These are phyloP conservation scores for Knipowitschia caucasica DNA, from an alignment of 2,797 vertebrate species.

Conservation along the genomic window DNA sequence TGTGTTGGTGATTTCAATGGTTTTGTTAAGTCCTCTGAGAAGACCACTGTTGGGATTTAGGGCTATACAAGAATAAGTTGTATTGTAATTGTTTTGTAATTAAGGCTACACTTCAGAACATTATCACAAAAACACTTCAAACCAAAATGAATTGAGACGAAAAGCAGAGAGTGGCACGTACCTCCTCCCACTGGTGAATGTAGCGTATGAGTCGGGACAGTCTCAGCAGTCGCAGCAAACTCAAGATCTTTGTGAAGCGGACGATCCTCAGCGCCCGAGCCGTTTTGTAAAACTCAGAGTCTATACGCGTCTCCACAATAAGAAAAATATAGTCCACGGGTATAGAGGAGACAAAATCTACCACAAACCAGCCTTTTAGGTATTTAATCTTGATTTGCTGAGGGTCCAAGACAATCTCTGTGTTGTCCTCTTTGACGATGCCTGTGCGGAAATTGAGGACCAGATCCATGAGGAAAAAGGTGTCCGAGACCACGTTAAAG, in stretches of 20 bases:
- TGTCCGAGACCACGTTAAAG: conserved; percentile 98
- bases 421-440: conserved; percentile 98
- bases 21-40: no score
- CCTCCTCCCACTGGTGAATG: conserved; percentile 99
- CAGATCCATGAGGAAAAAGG: conserved; percentile 97
- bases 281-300: conserved; percentile 98
- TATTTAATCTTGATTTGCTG: conserved; percentile 97
- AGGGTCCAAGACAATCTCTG: conserved; percentile 95
- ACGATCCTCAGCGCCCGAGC: conserved; percentile 95
- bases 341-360: conserved; percentile 98
- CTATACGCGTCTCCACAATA: conserved; percentile 96
- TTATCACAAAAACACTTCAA: no score
- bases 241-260: conserved; percentile 98
- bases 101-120: no score
- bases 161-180: no score
- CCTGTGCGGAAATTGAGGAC: conserved; percentile 98
- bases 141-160: no score
- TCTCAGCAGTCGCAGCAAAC: conserved; percentile 89
- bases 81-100: no score
- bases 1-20: no score
- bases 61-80: no score
- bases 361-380: conserved; percentile 96
- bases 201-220: conserved; percentile 97
- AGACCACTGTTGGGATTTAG: no score
- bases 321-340: conserved; percentile 99